Conservation (phyloP, 2,888 invertebrate species). For the Camptogramma bilineatum region DNA sequence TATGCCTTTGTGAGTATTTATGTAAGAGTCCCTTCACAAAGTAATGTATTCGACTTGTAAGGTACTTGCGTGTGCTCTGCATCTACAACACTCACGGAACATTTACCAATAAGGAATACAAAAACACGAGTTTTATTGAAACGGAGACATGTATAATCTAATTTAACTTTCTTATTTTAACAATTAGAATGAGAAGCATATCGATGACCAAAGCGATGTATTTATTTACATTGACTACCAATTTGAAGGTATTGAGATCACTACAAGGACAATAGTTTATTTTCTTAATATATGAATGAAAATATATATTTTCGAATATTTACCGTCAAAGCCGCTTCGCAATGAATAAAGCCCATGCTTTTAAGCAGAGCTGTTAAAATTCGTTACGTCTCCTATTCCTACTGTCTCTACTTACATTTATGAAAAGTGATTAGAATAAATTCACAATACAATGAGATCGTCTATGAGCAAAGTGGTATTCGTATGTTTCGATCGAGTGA, state of each 20-base stretch:
- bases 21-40: conserved; percentile 12
- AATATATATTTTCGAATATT: conserved; percentile 32
- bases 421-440: conserved; percentile 41
- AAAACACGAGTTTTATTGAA: conserved; percentile 44
- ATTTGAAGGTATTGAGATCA: conserved; percentile 69
- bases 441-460: conserved; percentile 20
- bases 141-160: conserved; percentile 49
- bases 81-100: conserved; percentile 45
- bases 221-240: conserved; percentile 63
- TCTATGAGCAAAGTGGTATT: conserved; percentile 29
- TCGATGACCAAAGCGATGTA: conserved; percentile 60
- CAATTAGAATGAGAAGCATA: conserved; percentile 53
- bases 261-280: conserved; percentile 34
- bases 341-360: conserved; percentile 23
- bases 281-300: conserved; percentile 31
- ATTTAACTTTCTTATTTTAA: conserved; percentile 53
- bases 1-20: neutral
- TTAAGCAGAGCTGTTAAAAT: conserved; percentile 38
- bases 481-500: conserved; percentile 44
- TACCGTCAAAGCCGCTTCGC: conserved; percentile 21
- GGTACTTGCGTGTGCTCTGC: conserved; percentile 36
- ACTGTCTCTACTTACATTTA: conserved; percentile 34
- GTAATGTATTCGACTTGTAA: conserved; percentile 1
- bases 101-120: conserved; percentile 42
- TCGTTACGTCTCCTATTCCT: conserved; percentile 38